These are phyloP conservation scores for Gephyroberyx darwinii DNA, from an alignment of 2,797 vertebrate species.

Conservation along the genomic window DNA sequence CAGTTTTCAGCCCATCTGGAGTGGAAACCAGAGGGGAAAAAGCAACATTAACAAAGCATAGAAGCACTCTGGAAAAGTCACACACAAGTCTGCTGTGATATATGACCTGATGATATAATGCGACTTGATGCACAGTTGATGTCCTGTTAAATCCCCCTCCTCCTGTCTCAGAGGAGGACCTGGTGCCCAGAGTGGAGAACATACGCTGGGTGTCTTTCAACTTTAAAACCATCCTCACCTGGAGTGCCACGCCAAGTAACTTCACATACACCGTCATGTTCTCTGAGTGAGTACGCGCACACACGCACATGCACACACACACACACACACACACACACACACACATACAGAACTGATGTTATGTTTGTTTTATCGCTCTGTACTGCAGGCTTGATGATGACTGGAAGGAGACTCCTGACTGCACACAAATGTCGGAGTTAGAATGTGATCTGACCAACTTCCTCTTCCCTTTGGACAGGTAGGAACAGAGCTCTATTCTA, in stretches of 20 bases:
- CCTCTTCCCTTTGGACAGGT: constrained; percentile 62
- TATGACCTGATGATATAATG: too few species aligned
- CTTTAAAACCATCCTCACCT: constrained; percentile 89
- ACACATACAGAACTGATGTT: neutral
- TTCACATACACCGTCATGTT: constrained; percentile 83
- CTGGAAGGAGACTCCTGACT: constrained; percentile 70
- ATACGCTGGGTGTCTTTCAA: constrained; percentile 87
- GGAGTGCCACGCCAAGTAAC: constrained; percentile 78
- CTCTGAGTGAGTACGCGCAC: constrained; percentile 78
- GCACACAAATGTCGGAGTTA: constrained; percentile 64
- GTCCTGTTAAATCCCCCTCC: too few species aligned
- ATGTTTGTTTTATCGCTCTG: constrained; percentile 17
- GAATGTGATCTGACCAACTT: constrained; percentile 87
- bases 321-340: constrained; percentile 10
- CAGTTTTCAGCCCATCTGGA: too few species aligned
- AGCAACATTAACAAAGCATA: too few species aligned
- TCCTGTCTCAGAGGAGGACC: constrained; percentile 16
- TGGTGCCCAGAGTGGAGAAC: constrained; percentile 53
- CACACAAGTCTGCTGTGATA: too few species aligned
- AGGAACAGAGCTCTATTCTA: neutral
- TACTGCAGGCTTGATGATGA: constrained; percentile 69
- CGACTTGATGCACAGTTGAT: too few species aligned
- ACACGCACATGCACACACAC: constrained; percentile 19
- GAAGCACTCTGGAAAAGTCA: too few species aligned
- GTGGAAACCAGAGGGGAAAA: too few species aligned